phyloP scores from a whole-genome alignment of 2,113 vertebrate genomes.

The Raja brachyura region DNA sequence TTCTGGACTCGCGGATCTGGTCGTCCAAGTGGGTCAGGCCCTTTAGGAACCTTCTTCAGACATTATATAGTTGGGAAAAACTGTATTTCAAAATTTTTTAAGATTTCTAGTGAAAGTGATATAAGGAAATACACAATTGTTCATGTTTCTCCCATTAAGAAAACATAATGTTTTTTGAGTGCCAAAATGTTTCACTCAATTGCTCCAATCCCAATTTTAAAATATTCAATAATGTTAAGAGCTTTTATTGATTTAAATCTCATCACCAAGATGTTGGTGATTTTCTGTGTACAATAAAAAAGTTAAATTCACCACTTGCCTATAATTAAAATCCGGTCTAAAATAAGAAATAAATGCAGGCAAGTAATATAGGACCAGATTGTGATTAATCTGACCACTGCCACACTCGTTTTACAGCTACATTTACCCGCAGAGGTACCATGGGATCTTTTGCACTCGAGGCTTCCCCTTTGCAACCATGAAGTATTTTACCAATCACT shows the following conservation, averaged over 20 bases:
- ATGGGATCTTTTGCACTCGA: too few species aligned
- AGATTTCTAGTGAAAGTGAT: neutral
- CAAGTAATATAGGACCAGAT: neutral
- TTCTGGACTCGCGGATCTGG: too few species aligned
- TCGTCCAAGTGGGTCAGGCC: too few species aligned
- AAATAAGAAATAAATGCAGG: neutral
- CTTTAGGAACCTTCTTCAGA: too few species aligned
- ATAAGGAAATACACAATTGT: neutral
- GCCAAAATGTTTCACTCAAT: neutral
- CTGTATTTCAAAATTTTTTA: neutral
- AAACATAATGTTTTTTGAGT: neutral
- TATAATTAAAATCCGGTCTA: neutral
- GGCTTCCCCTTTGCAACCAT: too few species aligned
- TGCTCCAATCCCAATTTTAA: neutral
- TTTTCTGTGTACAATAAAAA: neutral
- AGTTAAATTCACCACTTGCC: neutral
- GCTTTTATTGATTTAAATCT: neutral
- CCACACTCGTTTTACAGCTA: too few species aligned
- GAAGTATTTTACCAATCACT: too few species aligned
- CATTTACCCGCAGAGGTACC: too few species aligned
- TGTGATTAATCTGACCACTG: neutral
- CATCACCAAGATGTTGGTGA: too few species aligned
- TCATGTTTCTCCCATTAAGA: neutral
- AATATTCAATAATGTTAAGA: neutral
- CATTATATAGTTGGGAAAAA: neutral